Base-by-base conservation (phyloP, 2,888 invertebrate species). In the Synanthedon formicaeformis region DNA sequence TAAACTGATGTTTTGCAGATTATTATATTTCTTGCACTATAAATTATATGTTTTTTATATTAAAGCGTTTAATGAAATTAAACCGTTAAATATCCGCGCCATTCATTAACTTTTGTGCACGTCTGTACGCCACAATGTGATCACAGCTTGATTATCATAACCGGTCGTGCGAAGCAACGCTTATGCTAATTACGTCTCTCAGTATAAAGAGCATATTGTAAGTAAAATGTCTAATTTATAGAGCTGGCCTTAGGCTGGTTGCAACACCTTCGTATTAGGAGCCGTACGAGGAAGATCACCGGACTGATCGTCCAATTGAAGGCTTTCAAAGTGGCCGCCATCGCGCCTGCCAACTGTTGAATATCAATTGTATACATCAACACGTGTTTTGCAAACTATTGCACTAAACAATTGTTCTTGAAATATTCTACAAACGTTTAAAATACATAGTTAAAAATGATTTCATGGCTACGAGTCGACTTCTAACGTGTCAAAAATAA, bases 211-310 rank as follows among this genome's bases (percentile, higher is more conserved):
- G 63, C 68, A 66, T 66, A 75, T 70, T 72, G 70, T 71, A 61
- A 69, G 69, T 74, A 71, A 76, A 73, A 73, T 73, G 64, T 65
- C 62, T 67, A 69, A 73, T 75, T 75, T 74, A 75, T 73, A 64
- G 62, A 63, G 62, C 62, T 54, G 54, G 57, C 53, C 56, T 59
- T 54, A 51, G 48, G 50, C 5, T 34, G 34, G n/a, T 54, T 57
- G 53, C 57, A 58, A 59, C 58, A 60, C 57, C 54, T 61, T 57
- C 54, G 55, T 13, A 40, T 55, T 56, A 49, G 49, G 18, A 49
- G 18, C 10, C 49, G 18, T 49, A 49, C 16, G 51, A 57, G 57
- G 56, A 61, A 62, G 55, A 51, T 51, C 56, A 49, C 51, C 50
- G 52, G 51, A 53, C 48, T 50, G 52, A 54, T 50, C 52, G 11